These are phyloP conservation scores for Dasypolia templi DNA, from an alignment of 2,888 invertebrate species.

Conservation along the genomic window DNA sequence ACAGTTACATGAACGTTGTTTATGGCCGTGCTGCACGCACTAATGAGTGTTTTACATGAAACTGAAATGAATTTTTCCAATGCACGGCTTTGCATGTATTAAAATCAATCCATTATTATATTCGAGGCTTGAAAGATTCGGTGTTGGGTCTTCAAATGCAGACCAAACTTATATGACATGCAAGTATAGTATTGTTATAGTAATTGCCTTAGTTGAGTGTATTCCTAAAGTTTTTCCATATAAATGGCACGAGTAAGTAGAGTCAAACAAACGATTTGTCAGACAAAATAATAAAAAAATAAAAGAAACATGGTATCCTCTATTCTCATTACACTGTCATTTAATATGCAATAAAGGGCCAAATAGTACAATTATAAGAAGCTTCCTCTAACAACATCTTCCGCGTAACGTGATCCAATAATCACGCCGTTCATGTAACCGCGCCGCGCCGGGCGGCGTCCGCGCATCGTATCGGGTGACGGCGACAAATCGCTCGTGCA, in stretches of 20 bases:
- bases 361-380: constrained; percentile 63
- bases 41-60: constrained; percentile 68
- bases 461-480: constrained; percentile 85
- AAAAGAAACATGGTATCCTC: constrained; percentile 18
- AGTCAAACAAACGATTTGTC: not conserved
- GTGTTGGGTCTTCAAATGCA: not conserved
- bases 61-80: constrained; percentile 56
- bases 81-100: constrained; percentile 35
- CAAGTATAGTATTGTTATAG: too few species aligned
- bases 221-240: not conserved
- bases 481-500: constrained; percentile 88
- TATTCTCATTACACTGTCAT: constrained; percentile 51
- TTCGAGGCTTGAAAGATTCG: not conserved
- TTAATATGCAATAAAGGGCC: constrained; percentile 60
- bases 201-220: not conserved
- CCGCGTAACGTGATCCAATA: constrained; percentile 86
- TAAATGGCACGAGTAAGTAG: not conserved
- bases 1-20: constrained; percentile 70
- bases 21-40: constrained; percentile 57
- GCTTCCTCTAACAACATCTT: constrained; percentile 76
- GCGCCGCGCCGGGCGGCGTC: constrained; percentile 72
- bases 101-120: constrained; percentile 36
- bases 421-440: constrained; percentile 76
- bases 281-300: not conserved
- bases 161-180: not conserved